A percentile compares a stretch with the other conserved stretches of the same genome.
Evolutionary conservation across 2,797 vertebrate genomes (phyloP).

Genomic region (Cheirogaleus major): DNA sequence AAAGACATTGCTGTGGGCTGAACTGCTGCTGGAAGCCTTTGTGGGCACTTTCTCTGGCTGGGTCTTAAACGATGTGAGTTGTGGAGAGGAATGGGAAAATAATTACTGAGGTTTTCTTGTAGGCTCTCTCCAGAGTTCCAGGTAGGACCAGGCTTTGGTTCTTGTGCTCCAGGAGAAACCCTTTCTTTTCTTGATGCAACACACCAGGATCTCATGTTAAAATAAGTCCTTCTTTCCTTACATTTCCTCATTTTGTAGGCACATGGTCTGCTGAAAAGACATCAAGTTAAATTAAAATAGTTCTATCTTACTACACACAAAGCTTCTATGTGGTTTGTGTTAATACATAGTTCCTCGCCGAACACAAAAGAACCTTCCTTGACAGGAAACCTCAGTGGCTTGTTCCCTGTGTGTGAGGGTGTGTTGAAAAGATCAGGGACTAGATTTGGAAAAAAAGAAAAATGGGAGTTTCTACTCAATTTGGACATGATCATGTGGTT

Average conservation of each 20-base stretch:
- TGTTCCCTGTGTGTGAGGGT: neutral
- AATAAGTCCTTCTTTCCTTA: conserved; percentile 16
- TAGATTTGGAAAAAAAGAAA: neutral
- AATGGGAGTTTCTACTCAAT: neutral
- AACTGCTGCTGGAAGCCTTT: neutral
- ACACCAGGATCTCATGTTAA: neutral
- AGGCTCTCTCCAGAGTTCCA: neutral
- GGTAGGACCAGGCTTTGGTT: neutral
- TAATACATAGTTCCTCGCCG: neutral
- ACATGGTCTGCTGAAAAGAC: neutral
- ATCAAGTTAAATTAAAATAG: neutral
- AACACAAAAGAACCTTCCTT: conserved; percentile 2
- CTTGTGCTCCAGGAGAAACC: neutral
- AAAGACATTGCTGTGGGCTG: neutral
- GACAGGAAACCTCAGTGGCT: conserved; percentile 10
- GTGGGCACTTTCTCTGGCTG: neutral
- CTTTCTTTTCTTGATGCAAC: neutral
- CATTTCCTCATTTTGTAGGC: neutral
- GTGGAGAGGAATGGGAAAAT: neutral
- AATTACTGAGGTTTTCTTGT: neutral
- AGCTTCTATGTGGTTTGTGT: neutral
- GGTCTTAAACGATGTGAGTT: neutral
- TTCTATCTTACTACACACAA: neutral
- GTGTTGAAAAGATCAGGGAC: neutral
- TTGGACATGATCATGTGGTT: neutral